Evolutionary conservation across 2,797 vertebrate genomes (phyloP), one percentile per base, ranked within the genome.

Genomic region (Halcyon leucocephala): DNA sequence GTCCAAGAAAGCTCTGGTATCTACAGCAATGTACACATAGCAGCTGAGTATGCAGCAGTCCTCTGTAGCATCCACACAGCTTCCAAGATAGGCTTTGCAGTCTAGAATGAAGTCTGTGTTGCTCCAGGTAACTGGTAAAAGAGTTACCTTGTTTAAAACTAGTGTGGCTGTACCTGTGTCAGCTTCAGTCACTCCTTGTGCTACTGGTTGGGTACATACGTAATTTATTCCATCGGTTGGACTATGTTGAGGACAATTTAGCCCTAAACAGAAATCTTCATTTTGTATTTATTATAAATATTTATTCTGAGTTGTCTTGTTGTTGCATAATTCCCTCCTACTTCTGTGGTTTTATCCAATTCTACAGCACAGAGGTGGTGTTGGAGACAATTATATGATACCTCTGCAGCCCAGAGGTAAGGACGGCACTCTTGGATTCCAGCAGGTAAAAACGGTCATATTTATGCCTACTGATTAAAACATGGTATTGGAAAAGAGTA

Each of bases 391-490:
- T 67, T 60, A 48, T 4, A 21, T 5, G 0, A 1, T 46, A 55
- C 39, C 72, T 55, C 55, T 44, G 88, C 76, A 90, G 82, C 57
- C 37, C 61, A 48, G 80, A 79, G 49, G 49, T 74, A 35, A 90
- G 82, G 80, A 79, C 14, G 42, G 41, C 65, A 55, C n/a, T 74
- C 73, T 58, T 69, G 51, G 54, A 83, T 90, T 81, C 62, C 12
- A 5, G 46, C 16, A 46, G 69, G 19, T 25, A 83, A 76, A 90
- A 94, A 74, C 9, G 88, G 66, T 26, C 24, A 9, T 86, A 61
- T 76, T 94, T 90, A 90, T 55, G 35, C 65, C 61, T 86, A 60
- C 73, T 86, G 70, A 90, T 90, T 94, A 91, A 94, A 93, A 90
- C 57, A 74, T 26, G 41, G 65, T 41, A 44, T 86, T 88, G 62